Percentiles rank a stretch among this genome's conserved stretches.
These are phyloP conservation scores for Panzeria rudis DNA, from an alignment of 2,888 invertebrate genomes.

Conservation along the genomic window DNA sequence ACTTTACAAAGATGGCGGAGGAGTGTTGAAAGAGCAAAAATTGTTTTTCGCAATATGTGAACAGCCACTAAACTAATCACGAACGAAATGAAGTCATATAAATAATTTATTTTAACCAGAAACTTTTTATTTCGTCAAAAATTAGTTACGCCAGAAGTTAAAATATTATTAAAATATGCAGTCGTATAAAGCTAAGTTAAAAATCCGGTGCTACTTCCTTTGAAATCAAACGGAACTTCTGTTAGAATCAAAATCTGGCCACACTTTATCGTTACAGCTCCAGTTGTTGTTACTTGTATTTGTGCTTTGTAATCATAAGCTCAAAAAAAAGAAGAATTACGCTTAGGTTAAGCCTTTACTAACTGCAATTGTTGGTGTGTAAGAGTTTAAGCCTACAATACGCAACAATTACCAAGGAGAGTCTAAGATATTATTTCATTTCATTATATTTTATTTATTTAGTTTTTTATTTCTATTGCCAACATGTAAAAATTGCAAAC, in stretches of 20 bases:
- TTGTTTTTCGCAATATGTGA: no score
- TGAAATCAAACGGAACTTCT: background rate
- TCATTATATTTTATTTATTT: conserved; percentile 54
- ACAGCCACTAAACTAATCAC: no score
- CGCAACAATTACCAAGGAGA: conserved; percentile 61
- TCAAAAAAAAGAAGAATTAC: conserved; percentile 6
- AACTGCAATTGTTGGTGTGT: conserved; percentile 31
- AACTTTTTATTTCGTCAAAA: no score
- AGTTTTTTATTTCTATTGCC: conserved; percentile 16
- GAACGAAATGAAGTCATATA: no score
- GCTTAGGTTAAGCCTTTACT: conserved; percentile 44
- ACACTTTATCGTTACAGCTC: background rate
- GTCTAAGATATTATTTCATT: conserved; percentile 55
- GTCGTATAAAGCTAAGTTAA: no score
- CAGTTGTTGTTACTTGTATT: conserved; percentile 24
- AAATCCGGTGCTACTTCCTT: background rate
- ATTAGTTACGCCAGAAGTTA: no score
- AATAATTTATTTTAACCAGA: no score
- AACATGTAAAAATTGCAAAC: conserved; percentile 57
- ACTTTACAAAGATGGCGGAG: no score
- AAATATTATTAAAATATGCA: no score
- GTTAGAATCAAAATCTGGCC: conserved; percentile 12
- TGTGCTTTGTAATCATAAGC: conserved; percentile 33
- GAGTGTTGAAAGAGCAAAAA: no score
- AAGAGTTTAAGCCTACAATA: conserved; percentile 48